Evolutionary conservation across 2,888 invertebrate species (phyloP), one percentile per base, ranked within the genome.

Genomic region (Ormia ochracea): DNA sequence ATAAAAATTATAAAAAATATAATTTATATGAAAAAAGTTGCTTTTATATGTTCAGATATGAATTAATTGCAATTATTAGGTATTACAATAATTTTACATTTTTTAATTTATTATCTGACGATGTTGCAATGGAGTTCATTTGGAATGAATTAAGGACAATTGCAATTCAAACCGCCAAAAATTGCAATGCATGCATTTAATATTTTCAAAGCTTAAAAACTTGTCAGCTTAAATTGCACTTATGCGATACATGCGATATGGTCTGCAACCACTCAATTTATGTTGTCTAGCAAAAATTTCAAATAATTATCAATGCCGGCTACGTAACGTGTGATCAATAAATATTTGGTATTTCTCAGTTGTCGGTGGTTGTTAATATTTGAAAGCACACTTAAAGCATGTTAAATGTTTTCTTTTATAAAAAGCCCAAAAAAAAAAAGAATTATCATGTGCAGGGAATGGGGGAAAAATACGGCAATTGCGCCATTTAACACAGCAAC

Each of bases 351-450:
- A 2, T 52, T 5, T 36, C 56, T 36, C 38, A 12, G 45, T 12
- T 31, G 5, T 5, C 9, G 38, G 33, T 6, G 19, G 50, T 19
- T 75, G 33, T 50, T 21, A 70, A 31, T 21, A 65, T 26, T 72
- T 78, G 61, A 48, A 54, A 56, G 12, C 31, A 80, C 76, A 66
- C 38, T 63, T 68, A 48, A 26, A 66, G 54, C 63, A 78, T 69
- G 59, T 17, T 66, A 72, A 80, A 72, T 65, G 50, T 59, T 75
- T 75, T 65, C 56, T 56, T 59, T 31, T 45, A 26, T 33, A 43
- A n/a, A n/a, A n/a, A n/a, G n/a, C n/a, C n/a, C 31, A 33, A 61
- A n/a, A 52, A 45, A 21, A 48, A 56, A 61, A 12, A 38, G 3
- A 28, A 7, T 26, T 63, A 10, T 23, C 26, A n/a, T n/a, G n/a